Evolutionary conservation across 2,888 invertebrate species (phyloP), one percentile per base, ranked within the genome.

Genomic region (Zygaena filipendulae): DNA sequence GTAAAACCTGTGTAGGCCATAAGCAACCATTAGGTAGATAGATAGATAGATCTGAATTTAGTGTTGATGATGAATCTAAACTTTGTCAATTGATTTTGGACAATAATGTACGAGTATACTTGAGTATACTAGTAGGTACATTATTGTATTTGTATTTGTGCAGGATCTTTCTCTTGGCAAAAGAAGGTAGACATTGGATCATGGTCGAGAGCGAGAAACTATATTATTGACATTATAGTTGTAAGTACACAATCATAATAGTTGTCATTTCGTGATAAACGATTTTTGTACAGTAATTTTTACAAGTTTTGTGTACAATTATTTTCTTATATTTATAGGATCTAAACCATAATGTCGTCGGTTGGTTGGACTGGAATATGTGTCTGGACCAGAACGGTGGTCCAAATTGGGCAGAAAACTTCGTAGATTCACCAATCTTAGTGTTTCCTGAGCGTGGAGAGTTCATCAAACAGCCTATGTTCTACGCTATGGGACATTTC

Each of bases 331-430:
- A 16, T 35, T 36, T 21, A 32, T 53, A 88, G 82, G 87, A 89
- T 56, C 50, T 92, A 9, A 84, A 86, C 39, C 82, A 90, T 54
- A 87, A 85, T 70, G 84, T 87, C 0, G 75, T 82, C 18, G 92
- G 90, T 2, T 95, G 94, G 93, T 71, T 91, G 0, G 94, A 95
- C 57, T 95, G 94, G 93, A 95, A 95, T 61, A 56, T 95, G 31
- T 87, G 85, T 2, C 63, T 95, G 13, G 74, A 92, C 57, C 52
- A 70, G 44, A 24, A 52, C 3, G 94, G 94, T 8, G 92, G 93
- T 0, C 95, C 94, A 2, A 90, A 85, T 47, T 91, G 88, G 84
- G 82, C 79, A 0, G 47, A 69, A 0, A 92, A 92, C 59, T 82
- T 70, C 46, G 90, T 92, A 0, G 95, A 95, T 66, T 80, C 92